phyloP scores from a whole-genome alignment of 2,113 vertebrate genomes.

The Nothobranchius furzeri region DNA sequence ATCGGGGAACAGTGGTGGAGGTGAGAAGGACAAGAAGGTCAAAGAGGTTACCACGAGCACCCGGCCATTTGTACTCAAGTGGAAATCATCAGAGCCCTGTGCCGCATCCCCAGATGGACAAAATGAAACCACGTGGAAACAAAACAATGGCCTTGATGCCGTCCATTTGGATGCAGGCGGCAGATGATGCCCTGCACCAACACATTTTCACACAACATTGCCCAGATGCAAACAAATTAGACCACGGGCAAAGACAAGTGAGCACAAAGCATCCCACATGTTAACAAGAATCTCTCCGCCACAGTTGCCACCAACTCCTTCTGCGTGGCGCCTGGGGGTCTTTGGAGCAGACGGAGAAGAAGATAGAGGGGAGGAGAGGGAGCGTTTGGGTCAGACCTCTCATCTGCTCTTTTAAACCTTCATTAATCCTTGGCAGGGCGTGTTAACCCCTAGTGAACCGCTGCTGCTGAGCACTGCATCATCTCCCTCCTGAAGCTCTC shows the following conservation, averaged over 20 bases:
- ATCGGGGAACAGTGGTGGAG: background rate
- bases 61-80: slow-evolving; percentile 54
- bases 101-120: slow-evolving; percentile 24
- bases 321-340: slow-evolving; percentile 12
- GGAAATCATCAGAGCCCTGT: slow-evolving; percentile 37
- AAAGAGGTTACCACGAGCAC: slow-evolving; percentile 27
- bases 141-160: slow-evolving; percentile 34
- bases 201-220: slow-evolving; percentile 21
- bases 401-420: slow-evolving; percentile 63
- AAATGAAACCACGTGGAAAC: slow-evolving; percentile 57
- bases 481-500: slow-evolving; percentile 43
- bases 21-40: slow-evolving; percentile 29
- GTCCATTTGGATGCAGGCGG: slow-evolving; percentile 27
- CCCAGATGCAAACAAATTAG: slow-evolving; percentile 51
- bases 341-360: slow-evolving; percentile 26
- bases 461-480: slow-evolving; percentile 11
- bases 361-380: slow-evolving; percentile 4
- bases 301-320: slow-evolving; percentile 32
- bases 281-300: slow-evolving; percentile 31
- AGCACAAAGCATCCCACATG: slow-evolving; percentile 48
- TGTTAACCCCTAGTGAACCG: slow-evolving; percentile 37
- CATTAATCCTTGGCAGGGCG: slow-evolving; percentile 49
- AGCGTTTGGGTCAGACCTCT: slow-evolving; percentile 24
- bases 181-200: slow-evolving; percentile 54
- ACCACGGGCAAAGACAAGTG: slow-evolving; percentile 35